Evolutionary conservation across 1,140 invertebrate species (phyloP), one percentile per base, ranked within the genome.

Genomic region (Brachionus koreanus): DNA sequence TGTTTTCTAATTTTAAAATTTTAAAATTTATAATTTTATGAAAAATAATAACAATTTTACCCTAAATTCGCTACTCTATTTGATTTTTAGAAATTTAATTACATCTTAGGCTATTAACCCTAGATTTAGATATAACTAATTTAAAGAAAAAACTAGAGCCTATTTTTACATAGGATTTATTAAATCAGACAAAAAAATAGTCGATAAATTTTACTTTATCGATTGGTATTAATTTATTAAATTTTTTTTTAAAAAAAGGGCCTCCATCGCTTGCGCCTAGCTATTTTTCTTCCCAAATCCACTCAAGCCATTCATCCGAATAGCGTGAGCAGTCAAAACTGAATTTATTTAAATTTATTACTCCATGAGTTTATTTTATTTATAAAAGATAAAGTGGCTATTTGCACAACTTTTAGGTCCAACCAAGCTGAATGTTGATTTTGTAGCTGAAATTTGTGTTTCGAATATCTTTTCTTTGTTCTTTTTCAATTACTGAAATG

Each of bases 71-170:
- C 13, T 49, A 29, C 19, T 63, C 25, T 63, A 2, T 63, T 16
- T 25, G 16, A 16, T 12, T 33, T 29, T 12, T 10, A 65, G 29
- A 25, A 52, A 29, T 49, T 35, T 13, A 13, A 42, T 43, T 19
- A 52, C 16, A 46, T 79, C 76, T 57, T 79, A 79, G 76, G 76
- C 76, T 61, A 79, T 79, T 79, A 79, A 61, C 16, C 76, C 76
- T 79, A 79, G 76, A 79, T 79, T 29, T 42, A 42, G 7, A 33
- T 49, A 13, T 39, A 19, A n/a, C 16, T 42, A 37, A 69, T 61
- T 61, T 39, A 42, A 33, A n/a, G 23, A 6, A 23, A 65, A 65
- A 33, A 65, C 63, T 63, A 23, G n/a, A 69, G 7, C 65, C 65
- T 69, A 39, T 69, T 69, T 69, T 69, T 69, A 69, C 65, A 69